These are phyloP conservation scores for Chrysogorgia sp. DNA, from an alignment of 92 coral and sea anemone genomes.

Conservation along the genomic window DNA sequence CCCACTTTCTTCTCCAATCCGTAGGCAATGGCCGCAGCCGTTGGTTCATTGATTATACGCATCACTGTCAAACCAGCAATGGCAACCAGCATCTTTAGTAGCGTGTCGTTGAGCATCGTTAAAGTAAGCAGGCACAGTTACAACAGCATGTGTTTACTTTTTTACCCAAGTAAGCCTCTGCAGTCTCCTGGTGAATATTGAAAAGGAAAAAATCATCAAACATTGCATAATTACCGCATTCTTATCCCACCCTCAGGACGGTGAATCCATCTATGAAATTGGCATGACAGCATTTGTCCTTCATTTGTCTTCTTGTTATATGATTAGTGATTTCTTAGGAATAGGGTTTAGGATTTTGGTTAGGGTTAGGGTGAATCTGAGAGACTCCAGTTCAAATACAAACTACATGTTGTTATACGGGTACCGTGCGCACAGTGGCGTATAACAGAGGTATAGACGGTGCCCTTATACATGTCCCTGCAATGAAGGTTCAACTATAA, in stretches of 20 bases:
- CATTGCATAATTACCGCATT: neutral
- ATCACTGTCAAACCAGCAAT: constrained; percentile 90
- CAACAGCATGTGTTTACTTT: constrained; percentile 99
- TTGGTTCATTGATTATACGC: constrained; percentile 98
- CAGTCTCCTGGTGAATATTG: constrained; percentile 76
- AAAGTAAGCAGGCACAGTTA: constrained; percentile 97
- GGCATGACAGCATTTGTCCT: too few species aligned
- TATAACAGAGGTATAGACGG: too few species aligned
- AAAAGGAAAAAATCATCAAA: neutral
- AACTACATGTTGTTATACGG: too few species aligned
- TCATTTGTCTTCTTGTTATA: too few species aligned
- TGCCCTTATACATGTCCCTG: too few species aligned
- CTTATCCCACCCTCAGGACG: neutral
- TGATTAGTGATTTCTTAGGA: too few species aligned
- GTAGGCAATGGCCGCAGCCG: constrained; percentile 98
- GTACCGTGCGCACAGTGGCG: too few species aligned
- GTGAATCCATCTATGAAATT: neutral
- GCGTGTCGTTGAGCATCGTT: constrained; percentile 99
- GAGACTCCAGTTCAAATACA: too few species aligned
- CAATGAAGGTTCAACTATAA: too few species aligned
- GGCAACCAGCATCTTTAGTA: constrained; percentile 95
- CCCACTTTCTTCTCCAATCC: constrained; percentile 98
- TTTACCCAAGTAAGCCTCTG: constrained; percentile 97
- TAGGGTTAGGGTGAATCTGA: too few species aligned
- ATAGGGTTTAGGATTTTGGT: too few species aligned